These are phyloP conservation scores for Caenorhabditis briggsae DNA, from an alignment of 1,140 invertebrate genomes.

Conservation along the genomic window DNA sequence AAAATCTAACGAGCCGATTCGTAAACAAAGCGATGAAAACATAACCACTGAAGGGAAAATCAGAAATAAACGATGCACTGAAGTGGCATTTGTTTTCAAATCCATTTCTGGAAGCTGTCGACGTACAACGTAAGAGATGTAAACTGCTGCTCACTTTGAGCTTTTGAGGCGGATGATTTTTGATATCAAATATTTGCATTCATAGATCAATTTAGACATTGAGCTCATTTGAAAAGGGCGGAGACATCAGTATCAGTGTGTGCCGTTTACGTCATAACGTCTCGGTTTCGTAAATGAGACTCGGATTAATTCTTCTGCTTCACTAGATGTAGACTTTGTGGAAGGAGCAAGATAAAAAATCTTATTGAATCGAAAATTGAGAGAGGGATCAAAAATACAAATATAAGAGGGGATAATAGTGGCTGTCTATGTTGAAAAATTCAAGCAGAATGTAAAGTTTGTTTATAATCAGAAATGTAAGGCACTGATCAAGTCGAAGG, in stretches of 20 bases:
- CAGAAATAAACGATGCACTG: not conserved
- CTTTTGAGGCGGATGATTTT: not conserved
- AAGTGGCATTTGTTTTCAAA: slow-evolving; percentile 5
- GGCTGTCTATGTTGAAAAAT: not conserved
- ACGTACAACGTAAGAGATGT: not conserved
- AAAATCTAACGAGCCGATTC: not conserved
- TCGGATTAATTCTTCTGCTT: not conserved
- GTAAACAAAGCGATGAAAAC: not conserved
- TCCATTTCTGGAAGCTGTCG: not conserved
- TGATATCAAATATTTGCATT: too few species aligned
- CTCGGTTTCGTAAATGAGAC: too few species aligned
- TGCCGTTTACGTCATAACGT: not conserved
- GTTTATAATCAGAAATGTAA: not conserved
- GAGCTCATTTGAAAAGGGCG: too few species aligned
- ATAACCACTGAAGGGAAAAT: not conserved
- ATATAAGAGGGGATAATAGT: not conserved
- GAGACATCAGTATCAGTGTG: not conserved
- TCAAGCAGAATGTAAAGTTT: not conserved
- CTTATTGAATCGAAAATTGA: not conserved
- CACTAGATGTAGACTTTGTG: too few species aligned
- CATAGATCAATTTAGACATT: too few species aligned
- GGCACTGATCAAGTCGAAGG: not conserved
- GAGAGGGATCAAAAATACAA: slow-evolving; percentile 42
- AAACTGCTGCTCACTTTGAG: too few species aligned
- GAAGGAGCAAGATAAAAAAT: not conserved